Evolutionary conservation across 1,140 invertebrate species (phyloP), one percentile per base, ranked within the genome.

Genomic region (Panagrolaimus sp.): DNA sequence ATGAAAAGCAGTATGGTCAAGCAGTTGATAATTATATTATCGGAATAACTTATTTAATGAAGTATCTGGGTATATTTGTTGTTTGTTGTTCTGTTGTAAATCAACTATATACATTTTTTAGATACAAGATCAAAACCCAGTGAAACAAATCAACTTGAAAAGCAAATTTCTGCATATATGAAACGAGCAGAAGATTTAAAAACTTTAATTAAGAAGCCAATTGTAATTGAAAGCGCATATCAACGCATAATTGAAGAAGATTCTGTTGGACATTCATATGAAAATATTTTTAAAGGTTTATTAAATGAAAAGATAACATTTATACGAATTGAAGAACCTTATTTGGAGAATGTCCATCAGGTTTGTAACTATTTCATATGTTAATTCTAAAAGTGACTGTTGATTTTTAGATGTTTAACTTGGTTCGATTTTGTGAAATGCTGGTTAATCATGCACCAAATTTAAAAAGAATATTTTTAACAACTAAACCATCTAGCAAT

Each of bases 371-470:
- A 58, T 21, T 26, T 21, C 14, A 4, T n/a, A 4, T 0, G 0
- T 10, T 1, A 21, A 12, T 58, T 58, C 15, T n/a, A 17, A 2
- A 58, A 17, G 21, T 58, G 12, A 28, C 28, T 12, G 28, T 58
- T 21, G 15, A 26, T 58, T 58, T 58, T 58, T 17, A 58, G 52
- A 12, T 58, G 10, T 28, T 26, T 12, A 58, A 58, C 8, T 28
- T 58, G 15, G n/a, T 58, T 4, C 52, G 52, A 8, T 58, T 58
- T 58, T 58, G 52, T 58, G 52, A 58, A 28, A 58, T 58, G 52
- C 52, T 58, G 1, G 52, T 58, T 58, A 21, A 28, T 58, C 52
- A 28, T n/a, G 52, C 52, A 0, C 52, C 52, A 26, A 8, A 21
- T 3, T 28, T 58, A 21, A 21, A 28, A 58, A 58, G 10, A 21